Conservation (phyloP, 1,140 invertebrate genomes). For the Pissodes strobi region DNA sequence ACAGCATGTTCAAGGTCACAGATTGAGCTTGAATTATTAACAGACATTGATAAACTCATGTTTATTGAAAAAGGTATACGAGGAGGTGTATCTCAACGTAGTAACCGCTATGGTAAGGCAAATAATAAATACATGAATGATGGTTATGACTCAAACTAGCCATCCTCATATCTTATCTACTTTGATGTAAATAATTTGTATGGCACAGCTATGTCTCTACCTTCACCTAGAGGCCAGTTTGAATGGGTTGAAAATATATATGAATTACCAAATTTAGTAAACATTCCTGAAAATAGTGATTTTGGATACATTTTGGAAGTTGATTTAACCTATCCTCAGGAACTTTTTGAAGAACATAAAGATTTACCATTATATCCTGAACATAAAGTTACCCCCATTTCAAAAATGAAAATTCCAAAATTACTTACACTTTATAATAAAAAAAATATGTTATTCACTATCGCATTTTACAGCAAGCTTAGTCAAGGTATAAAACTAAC, state of each 20-base stretch:
- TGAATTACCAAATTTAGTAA: slow-evolving; percentile 45
- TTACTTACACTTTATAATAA: slow-evolving; percentile 36
- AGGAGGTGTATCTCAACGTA: slow-evolving; percentile 52
- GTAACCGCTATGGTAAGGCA: slow-evolving; percentile 47
- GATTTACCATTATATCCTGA: slow-evolving; percentile 55
- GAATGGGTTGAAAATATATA: slow-evolving; percentile 50
- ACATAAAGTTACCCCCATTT: slow-evolving; percentile 14
- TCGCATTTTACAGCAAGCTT: slow-evolving; percentile 57
- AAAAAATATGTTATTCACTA: too few relatives aligned
- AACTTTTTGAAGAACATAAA: slow-evolving; percentile 60
- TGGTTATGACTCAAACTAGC: slow-evolving; percentile 53
- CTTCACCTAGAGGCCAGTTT: slow-evolving; percentile 56
- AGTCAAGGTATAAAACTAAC: slow-evolving; percentile 57
- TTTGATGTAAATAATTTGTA: slow-evolving; percentile 63
- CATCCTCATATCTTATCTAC: slow-evolving; percentile 55
- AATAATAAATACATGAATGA: slow-evolving; percentile 55
- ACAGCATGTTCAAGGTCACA: slow-evolving; percentile 41
- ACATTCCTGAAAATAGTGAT: slow-evolving; percentile 50
- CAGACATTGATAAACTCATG: slow-evolving; percentile 52
- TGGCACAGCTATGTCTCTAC: slow-evolving; percentile 58
- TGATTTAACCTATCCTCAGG: slow-evolving; percentile 51
- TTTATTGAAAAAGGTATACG: slow-evolving; percentile 53
- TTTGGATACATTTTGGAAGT: slow-evolving; percentile 62
- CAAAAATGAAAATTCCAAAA: slow-evolving; percentile 40
- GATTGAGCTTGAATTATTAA: slow-evolving; percentile 49